Conservation (phyloP, 2,113 vertebrate species). For the Hydrolagus affinis region DNA sequence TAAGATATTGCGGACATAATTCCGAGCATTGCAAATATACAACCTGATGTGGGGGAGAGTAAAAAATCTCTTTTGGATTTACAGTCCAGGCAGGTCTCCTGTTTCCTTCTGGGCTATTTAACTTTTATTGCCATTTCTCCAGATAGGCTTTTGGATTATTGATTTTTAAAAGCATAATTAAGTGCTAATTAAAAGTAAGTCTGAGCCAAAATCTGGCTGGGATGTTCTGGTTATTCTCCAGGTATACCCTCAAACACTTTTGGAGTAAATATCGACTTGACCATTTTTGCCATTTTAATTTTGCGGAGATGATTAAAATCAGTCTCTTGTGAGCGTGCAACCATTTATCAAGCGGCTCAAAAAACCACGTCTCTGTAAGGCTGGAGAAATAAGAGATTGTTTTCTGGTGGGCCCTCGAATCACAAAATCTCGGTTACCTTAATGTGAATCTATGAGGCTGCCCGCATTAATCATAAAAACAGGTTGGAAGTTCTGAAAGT, state of each 20-base stretch:
- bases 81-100: neutral
- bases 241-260: neutral
- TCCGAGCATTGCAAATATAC: no score
- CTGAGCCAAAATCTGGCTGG: neutral
- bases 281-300: neutral
- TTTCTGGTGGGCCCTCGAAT: neutral
- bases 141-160: neutral
- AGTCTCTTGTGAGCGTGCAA: neutral
- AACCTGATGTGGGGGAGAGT: neutral
- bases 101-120: neutral
- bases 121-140: neutral
- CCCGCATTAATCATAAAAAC: neutral
- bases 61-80: neutral
- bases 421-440: neutral
- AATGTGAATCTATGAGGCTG: neutral
- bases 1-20: no score
- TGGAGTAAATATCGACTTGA: neutral
- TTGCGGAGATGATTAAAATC: neutral
- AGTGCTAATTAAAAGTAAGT: constrained; percentile 17
- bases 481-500: neutral
- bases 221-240: neutral
- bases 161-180: neutral
- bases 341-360: neutral
- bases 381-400: neutral
- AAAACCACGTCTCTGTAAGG: neutral